Base-by-base conservation (phyloP, 2,797 vertebrate genomes). In the Semotilus atromaculatus region DNA sequence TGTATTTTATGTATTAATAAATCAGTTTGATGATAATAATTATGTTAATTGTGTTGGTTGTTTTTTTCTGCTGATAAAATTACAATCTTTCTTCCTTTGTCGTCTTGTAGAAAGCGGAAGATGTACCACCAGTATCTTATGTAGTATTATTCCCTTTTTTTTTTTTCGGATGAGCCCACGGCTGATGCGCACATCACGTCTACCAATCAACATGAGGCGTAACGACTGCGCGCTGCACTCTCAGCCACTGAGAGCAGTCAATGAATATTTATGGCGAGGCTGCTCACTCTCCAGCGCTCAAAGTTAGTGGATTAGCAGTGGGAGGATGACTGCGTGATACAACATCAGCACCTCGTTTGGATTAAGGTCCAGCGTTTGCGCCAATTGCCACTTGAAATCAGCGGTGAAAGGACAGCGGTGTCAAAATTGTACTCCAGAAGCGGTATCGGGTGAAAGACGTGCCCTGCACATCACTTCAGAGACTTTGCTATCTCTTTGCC, bases 181-280 rank as follows among this genome's bases (percentile, higher is more conserved):
- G 92, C 92, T 91, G 91, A 93, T 91, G 91, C 92, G 90, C 93
- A 91, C 90, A 89, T 90, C 91, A 89, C 73, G 89, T 88, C 92
- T 85, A 89, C 92, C 93, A 92, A 90, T 89, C 88, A 93, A 90
- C 87, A 91, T 91, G 86, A 89, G 87, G 90, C 91, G 90, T 92
- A 72, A 88, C 91, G 89, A 93, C 91, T 89, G 84, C 70, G 88
- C 91, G 90, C 90, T 89, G 43, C 90, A 88, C 90, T 90, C 85
- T 81, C 86, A 88, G 86, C 87, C 88, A 77, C 71, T 87, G 86
- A 90, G 87, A 86, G 86, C 86, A 91, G 89, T 88, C 90, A 90
- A 90, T 76, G 90, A 87, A 88, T 89, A 88, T 93, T 88, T 89
- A 90, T 88, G 89, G 87, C 68, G 86, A 89, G 90, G 80, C 87